A percentile compares a stretch with the other conserved stretches of the same genome.
Conservation (phyloP, 30 jellyfish, hydroid and myxozoan genomes). For the Chrysaora quinquecirrha region DNA sequence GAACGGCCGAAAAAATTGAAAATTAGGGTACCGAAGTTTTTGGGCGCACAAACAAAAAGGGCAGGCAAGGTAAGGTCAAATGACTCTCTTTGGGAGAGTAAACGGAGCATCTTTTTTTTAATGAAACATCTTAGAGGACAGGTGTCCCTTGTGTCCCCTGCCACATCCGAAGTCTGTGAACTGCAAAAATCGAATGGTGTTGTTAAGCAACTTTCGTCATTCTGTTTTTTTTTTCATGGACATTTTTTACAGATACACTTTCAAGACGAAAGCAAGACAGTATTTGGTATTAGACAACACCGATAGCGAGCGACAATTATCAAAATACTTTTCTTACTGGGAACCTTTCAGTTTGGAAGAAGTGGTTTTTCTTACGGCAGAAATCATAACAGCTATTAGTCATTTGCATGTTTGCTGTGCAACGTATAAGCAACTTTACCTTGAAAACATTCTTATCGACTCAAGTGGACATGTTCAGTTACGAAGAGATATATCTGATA, state of each 20-base stretch:
- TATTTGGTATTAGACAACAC: conserved; percentile 52
- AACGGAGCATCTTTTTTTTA: too few species aligned
- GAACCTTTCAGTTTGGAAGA: conserved; percentile 36
- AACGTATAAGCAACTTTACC: conserved; percentile 32
- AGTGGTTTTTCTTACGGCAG: conserved; percentile 44
- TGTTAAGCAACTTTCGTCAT: too few species aligned
- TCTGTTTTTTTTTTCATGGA: too few species aligned
- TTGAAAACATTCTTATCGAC: conserved; percentile 58
- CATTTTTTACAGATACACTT: conserved; percentile 53
- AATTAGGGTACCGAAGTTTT: too few species aligned
- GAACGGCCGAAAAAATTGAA: too few species aligned
- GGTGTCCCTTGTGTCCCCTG: too few species aligned
- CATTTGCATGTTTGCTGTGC: conserved; percentile 49
- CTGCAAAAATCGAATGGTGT: too few species aligned
- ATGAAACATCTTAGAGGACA: too few species aligned
- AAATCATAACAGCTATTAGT: conserved; percentile 61
- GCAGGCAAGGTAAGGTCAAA: too few species aligned
- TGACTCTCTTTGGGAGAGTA: too few species aligned
- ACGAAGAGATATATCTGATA: conserved; percentile 32
- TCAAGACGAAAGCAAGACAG: conserved; percentile 62
- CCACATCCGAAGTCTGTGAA: too few species aligned
- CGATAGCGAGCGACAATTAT: conserved; percentile 41
- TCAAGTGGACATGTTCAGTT: conserved; percentile 68
- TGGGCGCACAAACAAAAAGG: too few species aligned
- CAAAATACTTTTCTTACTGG: conserved; percentile 1